phyloP scores from a whole-genome alignment of 2,797 vertebrate species.

The Lates japonicus region DNA sequence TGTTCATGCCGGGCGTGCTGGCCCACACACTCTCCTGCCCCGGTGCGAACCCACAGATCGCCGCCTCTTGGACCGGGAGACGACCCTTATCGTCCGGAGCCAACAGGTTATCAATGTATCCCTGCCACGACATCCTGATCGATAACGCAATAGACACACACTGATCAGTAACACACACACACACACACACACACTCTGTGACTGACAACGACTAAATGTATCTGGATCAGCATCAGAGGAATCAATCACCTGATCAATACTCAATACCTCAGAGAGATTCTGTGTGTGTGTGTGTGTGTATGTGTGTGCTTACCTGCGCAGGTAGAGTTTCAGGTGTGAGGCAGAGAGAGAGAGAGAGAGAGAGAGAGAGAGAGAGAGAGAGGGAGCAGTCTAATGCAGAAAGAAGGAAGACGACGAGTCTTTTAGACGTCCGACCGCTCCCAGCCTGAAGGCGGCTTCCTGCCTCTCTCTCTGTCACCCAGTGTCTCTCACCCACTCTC shows the following conservation, averaged over 20 bases:
- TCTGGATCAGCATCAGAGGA: neutral
- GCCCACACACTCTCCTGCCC: neutral
- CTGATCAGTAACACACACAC: neutral
- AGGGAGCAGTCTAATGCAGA: constrained; percentile 33
- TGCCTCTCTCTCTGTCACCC: constrained; percentile 1
- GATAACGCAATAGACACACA: neutral
- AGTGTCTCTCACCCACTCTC: neutral
- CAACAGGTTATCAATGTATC: rapidly evolving
- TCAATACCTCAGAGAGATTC: no score
- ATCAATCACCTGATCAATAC: neutral
- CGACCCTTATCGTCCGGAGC: rapidly evolving
- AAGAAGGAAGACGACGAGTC: constrained; percentile 47
- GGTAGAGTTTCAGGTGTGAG: constrained; percentile 38
- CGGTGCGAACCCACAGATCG: rapidly evolving
- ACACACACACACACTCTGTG: neutral
- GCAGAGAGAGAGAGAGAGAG: constrained; percentile 2
- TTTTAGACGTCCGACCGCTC: constrained; percentile 63
- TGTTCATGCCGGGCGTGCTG: rapidly evolving
- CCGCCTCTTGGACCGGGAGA: rapidly evolving
- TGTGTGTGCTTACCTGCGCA: constrained; percentile 59
- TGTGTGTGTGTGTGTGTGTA: no score
- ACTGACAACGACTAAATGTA: neutral
- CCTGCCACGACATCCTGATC: constrained; percentile 38
- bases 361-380: constrained; percentile 7
- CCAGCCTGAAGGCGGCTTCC: constrained; percentile 58